Conservation (phyloP, 2,888 invertebrate genomes). For the Hydrotaea diabolus region DNA sequence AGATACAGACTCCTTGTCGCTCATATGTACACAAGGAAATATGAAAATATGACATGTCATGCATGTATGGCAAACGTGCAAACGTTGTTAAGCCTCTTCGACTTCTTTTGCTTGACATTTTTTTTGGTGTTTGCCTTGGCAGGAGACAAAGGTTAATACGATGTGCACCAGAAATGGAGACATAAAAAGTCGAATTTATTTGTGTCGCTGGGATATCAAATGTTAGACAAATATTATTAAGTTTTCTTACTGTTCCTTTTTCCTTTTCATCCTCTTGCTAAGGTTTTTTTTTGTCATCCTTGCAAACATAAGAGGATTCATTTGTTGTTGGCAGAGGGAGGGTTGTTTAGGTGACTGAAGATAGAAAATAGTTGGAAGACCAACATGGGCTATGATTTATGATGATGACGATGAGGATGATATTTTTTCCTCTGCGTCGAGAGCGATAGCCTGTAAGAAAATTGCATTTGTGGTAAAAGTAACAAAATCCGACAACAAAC, state of each 20-base stretch:
- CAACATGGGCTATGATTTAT: slow-evolving; percentile 22
- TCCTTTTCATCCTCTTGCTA: slow-evolving; percentile 10
- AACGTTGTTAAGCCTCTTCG: slow-evolving; percentile 28
- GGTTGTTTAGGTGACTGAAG: not conserved
- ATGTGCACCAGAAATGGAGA: slow-evolving; percentile 15
- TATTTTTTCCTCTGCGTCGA: too few relatives aligned
- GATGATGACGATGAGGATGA: not conserved
- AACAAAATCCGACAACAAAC: too few relatives aligned
- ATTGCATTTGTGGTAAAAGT: too few relatives aligned
- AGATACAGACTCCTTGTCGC: slow-evolving; percentile 32
- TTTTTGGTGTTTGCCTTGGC: not conserved
- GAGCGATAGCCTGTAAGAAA: too few relatives aligned
- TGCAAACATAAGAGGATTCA: slow-evolving; percentile 33
- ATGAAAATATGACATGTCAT: slow-evolving; percentile 57
- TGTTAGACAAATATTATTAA: slow-evolving; percentile 43
- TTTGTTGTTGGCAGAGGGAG: not conserved
- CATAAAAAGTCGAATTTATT: slow-evolving; percentile 38
- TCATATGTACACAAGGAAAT: not conserved
- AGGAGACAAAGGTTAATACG: slow-evolving; percentile 27
- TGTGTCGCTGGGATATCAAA: slow-evolving; percentile 45
- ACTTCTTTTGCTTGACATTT: not conserved
- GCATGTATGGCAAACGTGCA: slow-evolving; percentile 51
- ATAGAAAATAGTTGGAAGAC: not conserved
- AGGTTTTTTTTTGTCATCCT: slow-evolving; percentile 10
- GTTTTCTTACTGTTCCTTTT: not conserved